A percentile compares a stretch with the other conserved stretches of the same genome.
Evolutionary conservation across 2,888 invertebrate species (phyloP).

Genomic region (Eulithis prunata): DNA sequence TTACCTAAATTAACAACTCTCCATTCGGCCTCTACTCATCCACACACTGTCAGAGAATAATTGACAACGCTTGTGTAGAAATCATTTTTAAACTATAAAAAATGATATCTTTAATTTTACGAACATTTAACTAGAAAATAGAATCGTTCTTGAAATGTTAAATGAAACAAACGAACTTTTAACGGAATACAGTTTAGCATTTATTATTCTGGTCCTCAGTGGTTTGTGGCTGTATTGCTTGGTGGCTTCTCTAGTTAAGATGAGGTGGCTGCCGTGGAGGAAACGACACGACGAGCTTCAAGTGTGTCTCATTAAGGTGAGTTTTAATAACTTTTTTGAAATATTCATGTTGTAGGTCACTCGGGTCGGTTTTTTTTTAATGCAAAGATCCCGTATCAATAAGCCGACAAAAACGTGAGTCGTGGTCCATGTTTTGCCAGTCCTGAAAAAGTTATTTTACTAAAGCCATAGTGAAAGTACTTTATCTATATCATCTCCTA

Average conservation of each 20-base stretch:
- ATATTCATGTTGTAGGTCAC: too few species aligned
- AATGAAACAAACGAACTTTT: constrained; percentile 28
- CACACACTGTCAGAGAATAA: constrained; percentile 25
- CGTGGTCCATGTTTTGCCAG: too few species aligned
- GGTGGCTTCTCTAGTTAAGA: constrained; percentile 25
- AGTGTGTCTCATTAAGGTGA: constrained; percentile 39
- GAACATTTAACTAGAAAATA: constrained; percentile 9
- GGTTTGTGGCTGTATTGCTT: constrained; percentile 29
- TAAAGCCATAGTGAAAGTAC: too few species aligned
- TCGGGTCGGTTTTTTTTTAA: too few species aligned
- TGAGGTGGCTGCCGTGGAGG: constrained; percentile 47
- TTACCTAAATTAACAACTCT: constrained; percentile 48
- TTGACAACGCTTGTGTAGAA: constrained; percentile 24
- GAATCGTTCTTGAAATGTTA: constrained; percentile 27
- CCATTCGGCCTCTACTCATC: constrained; percentile 27
- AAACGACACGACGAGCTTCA: constrained; percentile 38
- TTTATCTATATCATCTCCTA: too few species aligned
- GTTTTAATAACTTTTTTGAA: constrained; percentile 18
- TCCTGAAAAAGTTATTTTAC: too few species aligned
- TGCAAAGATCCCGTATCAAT: too few species aligned
- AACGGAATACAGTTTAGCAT: constrained; percentile 24
- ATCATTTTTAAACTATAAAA: not conserved
- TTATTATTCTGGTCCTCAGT: constrained; percentile 15
- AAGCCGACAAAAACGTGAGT: too few species aligned
- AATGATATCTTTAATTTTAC: not conserved